Base-by-base conservation (phyloP, 2,113 vertebrate species). In the Bubo bubo region DNA sequence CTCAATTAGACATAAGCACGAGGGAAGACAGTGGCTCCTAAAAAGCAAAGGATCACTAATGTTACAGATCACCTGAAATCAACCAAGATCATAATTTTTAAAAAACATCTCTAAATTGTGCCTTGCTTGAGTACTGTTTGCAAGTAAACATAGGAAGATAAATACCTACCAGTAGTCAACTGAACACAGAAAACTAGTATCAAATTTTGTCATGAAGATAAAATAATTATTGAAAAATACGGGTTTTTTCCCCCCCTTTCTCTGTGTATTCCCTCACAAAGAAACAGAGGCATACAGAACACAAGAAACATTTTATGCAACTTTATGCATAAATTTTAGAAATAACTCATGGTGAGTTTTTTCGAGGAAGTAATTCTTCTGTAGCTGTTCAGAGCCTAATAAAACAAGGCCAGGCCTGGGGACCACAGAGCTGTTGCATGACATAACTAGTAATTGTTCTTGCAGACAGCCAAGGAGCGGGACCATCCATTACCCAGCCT, bases 181-280 rank as follows among this genome's bases (percentile, higher is more conserved):
- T 28, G 34, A 68, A 26, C 20, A 55, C 10, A 87, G 23, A 88
- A 86, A 94, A 63, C 11, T 17, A 70, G 14, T 41, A 59, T 50
- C 9, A 59, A 35, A 50, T 55, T 32, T 23, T 35, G 30, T 56
- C 35, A 49, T 62, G 41, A 41, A 70, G 20, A 74, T 28, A 0
- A 83, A 83, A 34, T 12, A 49, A n/a, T 49, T 73, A 5, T 34
- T 68, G 17, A 63, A 88, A 82, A 79, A 47, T 1, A 52, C 21
- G 5, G 0, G 1, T 16, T 39, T 8, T 32, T 23, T 5, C 34
- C 4, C 3, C 28, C 10, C 2, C 10, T 28, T 35, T 62, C 30
- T 49, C 49, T 26, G 8, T 28, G 1, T 28, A 62, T 21, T 62
- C 41, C 12, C 41, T 74, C 24, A 59, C 81, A 37, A 53, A 45